Evolutionary conservation across 2,797 vertebrate genomes (phyloP).

Genomic region (Nyctibius grandis): DNA sequence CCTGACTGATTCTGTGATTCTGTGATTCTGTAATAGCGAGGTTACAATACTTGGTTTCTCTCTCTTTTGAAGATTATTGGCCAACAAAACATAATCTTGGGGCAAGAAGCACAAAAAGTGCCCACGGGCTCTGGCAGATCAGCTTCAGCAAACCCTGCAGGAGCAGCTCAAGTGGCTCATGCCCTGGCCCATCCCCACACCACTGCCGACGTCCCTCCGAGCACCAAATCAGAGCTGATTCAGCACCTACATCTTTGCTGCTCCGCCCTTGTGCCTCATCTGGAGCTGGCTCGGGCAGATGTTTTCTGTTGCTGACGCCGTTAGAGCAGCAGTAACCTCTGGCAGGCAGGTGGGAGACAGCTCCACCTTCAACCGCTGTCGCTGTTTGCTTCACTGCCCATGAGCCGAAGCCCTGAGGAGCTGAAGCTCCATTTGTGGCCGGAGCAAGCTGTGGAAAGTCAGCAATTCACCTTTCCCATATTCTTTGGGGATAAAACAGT

Average conservation of each 20-base stretch:
- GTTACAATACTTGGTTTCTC: background rate
- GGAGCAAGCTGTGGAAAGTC: background rate
- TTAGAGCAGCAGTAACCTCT: conserved; percentile 38
- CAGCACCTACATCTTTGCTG: background rate
- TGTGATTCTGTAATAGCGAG: fast-evolving
- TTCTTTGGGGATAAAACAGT: conserved; percentile 27
- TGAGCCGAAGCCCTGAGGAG: conserved; percentile 19
- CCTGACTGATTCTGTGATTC: too few species aligned
- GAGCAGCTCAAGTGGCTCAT: background rate
- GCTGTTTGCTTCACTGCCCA: conserved; percentile 28
- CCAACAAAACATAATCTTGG: background rate
- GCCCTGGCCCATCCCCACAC: background rate
- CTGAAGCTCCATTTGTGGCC: conserved; percentile 45
- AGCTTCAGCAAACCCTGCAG: background rate
- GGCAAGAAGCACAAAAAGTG: background rate
- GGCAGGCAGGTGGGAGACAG: conserved; percentile 50
- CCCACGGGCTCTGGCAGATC: background rate
- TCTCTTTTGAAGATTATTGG: background rate
- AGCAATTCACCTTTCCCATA: conserved; percentile 13
- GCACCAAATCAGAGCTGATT: background rate
- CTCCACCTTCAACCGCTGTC: background rate
- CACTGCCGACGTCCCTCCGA: background rate
- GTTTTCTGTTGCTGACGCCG: background rate
- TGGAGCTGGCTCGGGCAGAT: background rate
- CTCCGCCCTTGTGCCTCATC: background rate